Evolutionary conservation across 2,888 invertebrate species (phyloP).

Genomic region (Xestia c-nigrum): DNA sequence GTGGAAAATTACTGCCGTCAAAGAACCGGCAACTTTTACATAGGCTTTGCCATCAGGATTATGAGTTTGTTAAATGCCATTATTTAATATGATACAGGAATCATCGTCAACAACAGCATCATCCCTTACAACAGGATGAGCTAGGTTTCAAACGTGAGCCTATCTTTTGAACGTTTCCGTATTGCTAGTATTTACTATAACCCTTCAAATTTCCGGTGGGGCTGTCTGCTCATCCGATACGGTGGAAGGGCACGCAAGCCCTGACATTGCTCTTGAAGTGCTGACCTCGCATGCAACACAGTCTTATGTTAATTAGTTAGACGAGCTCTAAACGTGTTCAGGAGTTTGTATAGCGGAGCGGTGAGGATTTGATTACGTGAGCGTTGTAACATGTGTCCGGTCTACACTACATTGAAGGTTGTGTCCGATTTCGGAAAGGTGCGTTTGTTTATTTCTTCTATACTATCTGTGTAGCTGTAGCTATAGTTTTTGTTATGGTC

Average conservation of each 20-base stretch:
- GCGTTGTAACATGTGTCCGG: conserved; percentile 22
- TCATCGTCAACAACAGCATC: not conserved
- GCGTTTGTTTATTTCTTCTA: not conserved
- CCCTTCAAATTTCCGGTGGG: conserved; percentile 25
- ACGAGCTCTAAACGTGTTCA: conserved; percentile 20
- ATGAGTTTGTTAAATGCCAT: not conserved
- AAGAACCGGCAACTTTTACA: not conserved
- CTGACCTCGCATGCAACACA: conserved; percentile 46
- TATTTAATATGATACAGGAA: not conserved
- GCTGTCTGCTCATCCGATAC: conserved; percentile 34
- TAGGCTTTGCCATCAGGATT: not conserved
- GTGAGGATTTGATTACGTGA: conserved; percentile 34
- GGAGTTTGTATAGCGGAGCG: conserved; percentile 13
- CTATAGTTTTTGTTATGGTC: not conserved
- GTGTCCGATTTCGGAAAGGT: not conserved
- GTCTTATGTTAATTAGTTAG: conserved; percentile 55
- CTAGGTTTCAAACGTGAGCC: not conserved
- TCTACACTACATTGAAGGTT: not conserved
- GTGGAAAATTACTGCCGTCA: not conserved
- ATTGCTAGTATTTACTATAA: conserved; percentile 20
- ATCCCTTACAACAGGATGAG: not conserved
- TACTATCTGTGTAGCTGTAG: not conserved
- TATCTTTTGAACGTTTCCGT: not conserved
- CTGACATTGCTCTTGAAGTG: conserved; percentile 60
- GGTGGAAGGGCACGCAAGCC: conserved; percentile 48